Percentiles rank a stretch among this genome's conserved stretches.
Conservation (phyloP, 1,140 invertebrate species). For the Tetramorium alpestre region DNA sequence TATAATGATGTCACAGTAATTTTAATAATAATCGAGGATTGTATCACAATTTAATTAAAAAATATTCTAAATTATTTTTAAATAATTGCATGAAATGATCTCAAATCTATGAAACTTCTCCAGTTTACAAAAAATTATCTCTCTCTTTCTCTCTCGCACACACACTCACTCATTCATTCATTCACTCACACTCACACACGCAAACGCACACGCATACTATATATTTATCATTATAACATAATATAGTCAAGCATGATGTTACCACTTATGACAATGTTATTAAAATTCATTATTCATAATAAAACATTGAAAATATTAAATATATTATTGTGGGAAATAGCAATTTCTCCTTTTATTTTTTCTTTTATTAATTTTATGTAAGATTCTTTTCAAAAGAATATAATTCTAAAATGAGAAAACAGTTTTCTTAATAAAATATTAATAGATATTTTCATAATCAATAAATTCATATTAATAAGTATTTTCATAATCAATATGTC, state of each 20-base stretch:
- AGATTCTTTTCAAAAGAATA: background rate
- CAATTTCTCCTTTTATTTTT: background rate
- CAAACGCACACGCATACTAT: background rate
- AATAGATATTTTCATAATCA: background rate
- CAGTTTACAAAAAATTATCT: background rate
- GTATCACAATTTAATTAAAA: background rate
- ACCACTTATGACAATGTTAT: background rate
- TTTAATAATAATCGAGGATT: background rate
- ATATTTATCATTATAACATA: background rate
- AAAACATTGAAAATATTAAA: background rate
- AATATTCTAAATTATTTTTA: constrained; percentile 2
- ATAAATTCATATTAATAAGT: background rate
- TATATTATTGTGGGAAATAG: background rate
- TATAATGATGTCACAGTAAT: background rate
- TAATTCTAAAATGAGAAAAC: background rate
- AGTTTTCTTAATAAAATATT: background rate
- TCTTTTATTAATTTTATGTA: background rate
- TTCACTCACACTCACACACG: background rate
- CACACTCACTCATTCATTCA: too few species aligned
- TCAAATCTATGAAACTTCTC: background rate
- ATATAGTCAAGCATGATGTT: background rate
- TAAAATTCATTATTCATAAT: background rate
- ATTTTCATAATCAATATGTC: background rate
- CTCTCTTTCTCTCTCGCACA: background rate
- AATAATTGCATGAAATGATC: constrained; percentile 6